Conservation (phyloP, 2,113 vertebrate genomes). For the Cinclus mexicanus region DNA sequence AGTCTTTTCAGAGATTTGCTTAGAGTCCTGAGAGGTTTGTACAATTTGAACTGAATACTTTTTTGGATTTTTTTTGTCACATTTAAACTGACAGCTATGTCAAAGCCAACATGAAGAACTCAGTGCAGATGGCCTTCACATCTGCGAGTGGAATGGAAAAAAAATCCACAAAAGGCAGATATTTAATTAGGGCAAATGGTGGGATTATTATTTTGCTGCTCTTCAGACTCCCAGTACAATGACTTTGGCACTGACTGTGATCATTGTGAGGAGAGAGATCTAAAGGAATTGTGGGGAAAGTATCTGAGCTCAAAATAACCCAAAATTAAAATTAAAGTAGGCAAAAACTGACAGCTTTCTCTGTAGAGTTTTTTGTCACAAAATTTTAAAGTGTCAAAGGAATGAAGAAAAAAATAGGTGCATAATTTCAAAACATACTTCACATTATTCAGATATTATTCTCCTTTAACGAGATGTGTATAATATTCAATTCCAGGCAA, state of each 20-base stretch:
- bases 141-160: constrained; percentile 22
- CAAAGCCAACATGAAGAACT: background rate
- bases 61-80: background rate
- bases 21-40: background rate
- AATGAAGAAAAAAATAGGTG: background rate
- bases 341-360: background rate
- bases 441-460: background rate
- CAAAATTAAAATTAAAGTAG: background rate
- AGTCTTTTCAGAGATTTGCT: background rate
- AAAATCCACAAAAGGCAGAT: background rate
- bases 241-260: background rate
- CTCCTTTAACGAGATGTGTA: background rate
- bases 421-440: background rate
- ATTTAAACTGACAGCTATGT: background rate
- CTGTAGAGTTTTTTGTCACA: accelerated
- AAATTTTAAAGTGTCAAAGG: background rate
- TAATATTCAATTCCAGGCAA: background rate
- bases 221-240: background rate
- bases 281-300: background rate
- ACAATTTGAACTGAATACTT: background rate
- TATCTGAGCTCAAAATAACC: background rate
- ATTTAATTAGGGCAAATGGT: constrained; percentile 32
- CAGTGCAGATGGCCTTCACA: background rate
- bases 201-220: background rate
- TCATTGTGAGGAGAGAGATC: background rate